Percentiles rank a stretch among this genome's conserved stretches.
Evolutionary conservation across 2,888 invertebrate genomes (phyloP).

Genomic region (Ophion ventricosus): DNA sequence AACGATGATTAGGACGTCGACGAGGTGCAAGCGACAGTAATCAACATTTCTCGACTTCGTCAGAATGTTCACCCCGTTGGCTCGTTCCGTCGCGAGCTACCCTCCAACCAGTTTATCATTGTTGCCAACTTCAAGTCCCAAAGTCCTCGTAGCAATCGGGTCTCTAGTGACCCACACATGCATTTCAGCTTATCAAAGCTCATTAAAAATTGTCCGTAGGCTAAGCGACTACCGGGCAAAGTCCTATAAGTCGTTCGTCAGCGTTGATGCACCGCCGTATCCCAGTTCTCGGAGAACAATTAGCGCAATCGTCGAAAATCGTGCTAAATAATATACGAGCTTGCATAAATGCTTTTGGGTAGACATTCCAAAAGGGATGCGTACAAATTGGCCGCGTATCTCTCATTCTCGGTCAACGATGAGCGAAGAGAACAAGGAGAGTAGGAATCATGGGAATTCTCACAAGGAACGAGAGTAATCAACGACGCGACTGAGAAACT

Average conservation of each 20-base stretch:
- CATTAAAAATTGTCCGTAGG: constrained; percentile 6
- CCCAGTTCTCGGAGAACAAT: constrained; percentile 4
- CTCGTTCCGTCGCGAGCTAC: no score
- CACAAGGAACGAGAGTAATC: constrained; percentile 62
- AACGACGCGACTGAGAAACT: constrained; percentile 60
- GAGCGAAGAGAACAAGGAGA: constrained; percentile 15
- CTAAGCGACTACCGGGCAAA: neutral
- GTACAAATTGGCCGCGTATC: constrained; percentile 37
- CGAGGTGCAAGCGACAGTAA: constrained; percentile 57
- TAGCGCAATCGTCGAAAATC: constrained; percentile 11
- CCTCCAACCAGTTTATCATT: constrained; percentile 10
- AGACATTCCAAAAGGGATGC: constrained; percentile 50
- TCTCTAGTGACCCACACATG: constrained; percentile 43
- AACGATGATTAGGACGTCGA: constrained; percentile 44
- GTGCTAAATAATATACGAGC: constrained; percentile 9
- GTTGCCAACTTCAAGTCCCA: neutral
- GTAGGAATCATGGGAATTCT: constrained; percentile 26
- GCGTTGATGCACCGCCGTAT: neutral
- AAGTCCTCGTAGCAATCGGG: constrained; percentile 40
- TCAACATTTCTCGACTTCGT: constrained; percentile 61
- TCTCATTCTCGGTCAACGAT: constrained; percentile 15
- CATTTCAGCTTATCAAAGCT: constrained; percentile 26
- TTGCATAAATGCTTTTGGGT: constrained; percentile 30
- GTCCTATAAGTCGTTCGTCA: neutral
- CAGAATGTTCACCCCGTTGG: no score